phyloP scores from a whole-genome alignment of 2,888 invertebrate genomes.

The Leuctra nigra region DNA sequence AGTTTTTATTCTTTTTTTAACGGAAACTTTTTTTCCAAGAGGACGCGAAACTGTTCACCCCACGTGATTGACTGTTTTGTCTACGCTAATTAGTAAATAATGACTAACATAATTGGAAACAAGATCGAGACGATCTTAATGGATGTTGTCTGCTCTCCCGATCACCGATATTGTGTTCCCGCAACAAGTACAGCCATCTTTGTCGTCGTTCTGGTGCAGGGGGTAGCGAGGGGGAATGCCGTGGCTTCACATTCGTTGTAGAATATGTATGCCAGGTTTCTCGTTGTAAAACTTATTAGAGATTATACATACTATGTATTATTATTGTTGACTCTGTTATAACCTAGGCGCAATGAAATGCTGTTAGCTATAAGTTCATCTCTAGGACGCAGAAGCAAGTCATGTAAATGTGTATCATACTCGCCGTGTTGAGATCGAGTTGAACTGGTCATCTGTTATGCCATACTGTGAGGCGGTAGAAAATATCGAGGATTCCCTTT shows the following conservation, averaged over 20 bases:
- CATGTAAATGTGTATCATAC: slow-evolving; percentile 3
- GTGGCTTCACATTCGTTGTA: slow-evolving; percentile 17
- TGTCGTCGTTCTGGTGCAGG: too few relatives aligned
- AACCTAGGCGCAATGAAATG: neutral
- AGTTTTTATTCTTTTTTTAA: too few relatives aligned
- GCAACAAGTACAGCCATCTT: neutral
- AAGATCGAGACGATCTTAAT: slow-evolving; percentile 13
- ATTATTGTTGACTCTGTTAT: neutral
- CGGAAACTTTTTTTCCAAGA: too few relatives aligned
- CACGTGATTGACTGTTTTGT: too few relatives aligned
- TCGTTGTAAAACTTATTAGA: too few relatives aligned
- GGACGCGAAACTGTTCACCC: too few relatives aligned
- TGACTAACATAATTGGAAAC: neutral
- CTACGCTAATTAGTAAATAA: too few relatives aligned
- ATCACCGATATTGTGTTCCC: slow-evolving; percentile 17
- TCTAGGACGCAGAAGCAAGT: too few relatives aligned
- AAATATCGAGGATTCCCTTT: neutral
- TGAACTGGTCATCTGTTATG: slow-evolving; percentile 4
- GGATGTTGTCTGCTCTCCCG: slow-evolving; percentile 20
- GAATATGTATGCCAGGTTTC: slow-evolving; percentile 15
- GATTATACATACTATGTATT: neutral
- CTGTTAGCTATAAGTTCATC: too few relatives aligned
- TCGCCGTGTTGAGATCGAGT: neutral
- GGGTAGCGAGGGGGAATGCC: neutral
- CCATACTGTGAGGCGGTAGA: neutral